phyloP scores from a whole-genome alignment of 2,113 vertebrate species.

The Pelecanus crispus region DNA sequence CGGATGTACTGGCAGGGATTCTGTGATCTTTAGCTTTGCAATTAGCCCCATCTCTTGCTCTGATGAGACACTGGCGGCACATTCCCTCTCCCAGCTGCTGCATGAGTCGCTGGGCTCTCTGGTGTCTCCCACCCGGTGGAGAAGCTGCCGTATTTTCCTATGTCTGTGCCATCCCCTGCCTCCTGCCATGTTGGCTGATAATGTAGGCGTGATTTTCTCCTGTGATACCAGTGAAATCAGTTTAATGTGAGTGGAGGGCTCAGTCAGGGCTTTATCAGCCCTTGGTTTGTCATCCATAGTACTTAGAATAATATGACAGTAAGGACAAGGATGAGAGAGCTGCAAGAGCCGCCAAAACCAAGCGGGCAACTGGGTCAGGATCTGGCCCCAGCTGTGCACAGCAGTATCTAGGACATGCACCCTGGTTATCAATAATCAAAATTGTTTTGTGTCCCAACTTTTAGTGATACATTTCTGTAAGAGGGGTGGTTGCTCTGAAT shows the following conservation, averaged over 20 bases:
- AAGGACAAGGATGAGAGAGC: background rate
- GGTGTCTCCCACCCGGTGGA: accelerated
- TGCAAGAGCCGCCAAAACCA: accelerated
- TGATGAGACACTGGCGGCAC: accelerated
- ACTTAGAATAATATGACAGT: background rate
- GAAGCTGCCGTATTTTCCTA: background rate
- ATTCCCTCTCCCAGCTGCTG: background rate
- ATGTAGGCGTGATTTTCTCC: background rate
- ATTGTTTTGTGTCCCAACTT: background rate
- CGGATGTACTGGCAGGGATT: background rate
- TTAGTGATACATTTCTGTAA: background rate
- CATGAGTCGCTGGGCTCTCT: background rate
- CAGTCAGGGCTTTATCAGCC: background rate
- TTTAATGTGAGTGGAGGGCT: background rate
- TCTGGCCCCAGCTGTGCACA: background rate
- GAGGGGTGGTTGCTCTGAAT: background rate
- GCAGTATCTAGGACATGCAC: background rate
- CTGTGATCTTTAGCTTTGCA: background rate
- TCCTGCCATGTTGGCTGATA: background rate
- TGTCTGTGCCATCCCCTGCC: background rate
- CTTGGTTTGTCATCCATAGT: background rate
- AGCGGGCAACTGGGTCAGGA: background rate
- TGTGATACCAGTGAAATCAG: accelerated
- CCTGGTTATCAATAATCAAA: background rate
- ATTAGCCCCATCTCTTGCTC: background rate